Percentiles rank a stretch among this genome's conserved stretches.
Evolutionary conservation across 2,113 vertebrate genomes (phyloP).

Genomic region (Thryonomys swinderianus): DNA sequence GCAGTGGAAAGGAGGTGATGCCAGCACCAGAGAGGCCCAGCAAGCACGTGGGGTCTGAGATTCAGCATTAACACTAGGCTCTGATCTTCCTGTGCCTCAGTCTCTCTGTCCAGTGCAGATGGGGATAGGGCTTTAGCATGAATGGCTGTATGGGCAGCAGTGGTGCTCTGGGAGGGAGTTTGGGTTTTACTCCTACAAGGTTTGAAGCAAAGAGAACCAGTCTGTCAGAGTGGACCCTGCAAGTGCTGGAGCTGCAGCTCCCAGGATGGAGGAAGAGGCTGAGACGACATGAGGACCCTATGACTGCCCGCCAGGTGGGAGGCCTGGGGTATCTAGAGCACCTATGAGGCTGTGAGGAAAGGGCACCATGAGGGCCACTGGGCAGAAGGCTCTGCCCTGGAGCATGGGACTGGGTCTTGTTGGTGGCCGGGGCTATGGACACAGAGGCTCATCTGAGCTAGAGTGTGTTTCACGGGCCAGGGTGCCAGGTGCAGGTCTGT

Average conservation of each 20-base stretch:
- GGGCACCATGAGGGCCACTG: background rate
- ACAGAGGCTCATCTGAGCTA: no score
- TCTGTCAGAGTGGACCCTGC: background rate
- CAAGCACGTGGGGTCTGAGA: no score
- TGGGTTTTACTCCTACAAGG: background rate
- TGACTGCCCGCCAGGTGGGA: background rate
- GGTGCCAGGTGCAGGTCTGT: no score
- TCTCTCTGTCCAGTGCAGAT: background rate
- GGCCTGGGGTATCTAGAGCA: background rate
- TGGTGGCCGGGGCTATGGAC: no score
- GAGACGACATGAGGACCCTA: background rate
- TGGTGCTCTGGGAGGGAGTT: background rate
- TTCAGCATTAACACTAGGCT: background rate
- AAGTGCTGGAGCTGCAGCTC: background rate
- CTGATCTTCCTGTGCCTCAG: background rate
- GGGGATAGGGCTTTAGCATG: no score
- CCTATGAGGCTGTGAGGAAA: background rate
- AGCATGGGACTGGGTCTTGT: no score
- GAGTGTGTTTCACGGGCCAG: no score
- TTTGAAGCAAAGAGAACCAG: background rate
- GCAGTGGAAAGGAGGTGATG: background rate
- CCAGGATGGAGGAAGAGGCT: background rate
- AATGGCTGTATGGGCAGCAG: background rate
- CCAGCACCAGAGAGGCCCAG: no score
- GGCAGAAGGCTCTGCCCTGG: no score